Evolutionary conservation across 2,888 invertebrate species (phyloP).

Genomic region (Eupeodes latifasciatus): DNA sequence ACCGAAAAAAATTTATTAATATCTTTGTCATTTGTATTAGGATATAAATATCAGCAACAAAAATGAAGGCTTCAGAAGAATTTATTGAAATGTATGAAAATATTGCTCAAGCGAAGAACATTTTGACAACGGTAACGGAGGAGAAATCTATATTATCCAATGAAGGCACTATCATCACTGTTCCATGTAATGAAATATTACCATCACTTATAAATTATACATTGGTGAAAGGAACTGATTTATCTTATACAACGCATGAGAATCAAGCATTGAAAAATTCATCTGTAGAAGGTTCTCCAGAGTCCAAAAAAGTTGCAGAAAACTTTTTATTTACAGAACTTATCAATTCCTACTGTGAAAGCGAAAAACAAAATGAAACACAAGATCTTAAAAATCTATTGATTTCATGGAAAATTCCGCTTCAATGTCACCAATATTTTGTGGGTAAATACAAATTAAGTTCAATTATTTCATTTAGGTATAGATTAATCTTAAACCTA

Average conservation of each 20-base stretch:
- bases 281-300: too few species aligned
- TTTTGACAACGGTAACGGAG: neutral
- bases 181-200: neutral
- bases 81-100: neutral
- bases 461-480: too few species aligned
- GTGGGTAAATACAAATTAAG: too few species aligned
- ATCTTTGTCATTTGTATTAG: neutral
- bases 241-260: too few species aligned
- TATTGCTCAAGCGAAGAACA: neutral
- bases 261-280: too few species aligned
- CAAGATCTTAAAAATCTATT: neutral
- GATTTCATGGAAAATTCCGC: constrained; percentile 1
- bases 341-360: too few species aligned
- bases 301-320: too few species aligned
- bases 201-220: constrained; percentile 2
- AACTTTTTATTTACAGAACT: too few species aligned
- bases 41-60: neutral
- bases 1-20: constrained; percentile 16
- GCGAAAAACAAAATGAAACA: neutral
- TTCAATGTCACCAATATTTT: neutral
- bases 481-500: too few species aligned
- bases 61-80: neutral
- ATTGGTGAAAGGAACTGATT: neutral
- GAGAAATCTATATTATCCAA: neutral
- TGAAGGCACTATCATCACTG: neutral